Conservation (phyloP, 2,113 vertebrate genomes). For the Lagopus muta region DNA sequence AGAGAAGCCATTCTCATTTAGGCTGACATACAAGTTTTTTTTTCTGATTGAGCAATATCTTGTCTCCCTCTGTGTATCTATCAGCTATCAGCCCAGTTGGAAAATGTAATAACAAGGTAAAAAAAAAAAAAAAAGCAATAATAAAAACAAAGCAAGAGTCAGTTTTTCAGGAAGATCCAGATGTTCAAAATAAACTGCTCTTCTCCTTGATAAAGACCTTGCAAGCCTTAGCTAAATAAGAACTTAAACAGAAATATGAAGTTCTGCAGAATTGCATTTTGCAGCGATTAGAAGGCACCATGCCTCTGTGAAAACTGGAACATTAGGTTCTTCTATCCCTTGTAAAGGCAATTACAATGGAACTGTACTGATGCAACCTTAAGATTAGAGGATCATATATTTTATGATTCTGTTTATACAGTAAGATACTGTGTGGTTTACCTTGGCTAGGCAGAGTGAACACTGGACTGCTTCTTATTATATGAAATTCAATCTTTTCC, state of each 20-base stretch:
- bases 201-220: constrained; percentile 35
- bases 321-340: not conserved
- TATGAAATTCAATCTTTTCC: not conserved
- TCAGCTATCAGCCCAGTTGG: constrained; percentile 1
- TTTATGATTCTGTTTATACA: constrained; percentile 26
- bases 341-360: not conserved
- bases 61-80: not conserved
- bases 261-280: not conserved
- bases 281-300: not conserved
- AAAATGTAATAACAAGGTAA: constrained; percentile 28
- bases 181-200: constrained; percentile 18
- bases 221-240: constrained; percentile 3
- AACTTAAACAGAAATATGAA: not conserved
- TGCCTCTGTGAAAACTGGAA: not conserved
- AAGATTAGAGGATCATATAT: constrained; percentile 12
- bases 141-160: not conserved
- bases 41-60: not conserved
- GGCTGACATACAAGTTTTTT: not conserved
- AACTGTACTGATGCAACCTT: not conserved
- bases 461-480: not conserved
- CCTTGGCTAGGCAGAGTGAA: not conserved
- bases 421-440: constrained; percentile 30
- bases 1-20: not conserved
- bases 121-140: not conserved
- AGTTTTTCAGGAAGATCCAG: constrained; percentile 42